phyloP scores from a whole-genome alignment of 2,797 vertebrate species.

The Mormyrops boulengeri region DNA sequence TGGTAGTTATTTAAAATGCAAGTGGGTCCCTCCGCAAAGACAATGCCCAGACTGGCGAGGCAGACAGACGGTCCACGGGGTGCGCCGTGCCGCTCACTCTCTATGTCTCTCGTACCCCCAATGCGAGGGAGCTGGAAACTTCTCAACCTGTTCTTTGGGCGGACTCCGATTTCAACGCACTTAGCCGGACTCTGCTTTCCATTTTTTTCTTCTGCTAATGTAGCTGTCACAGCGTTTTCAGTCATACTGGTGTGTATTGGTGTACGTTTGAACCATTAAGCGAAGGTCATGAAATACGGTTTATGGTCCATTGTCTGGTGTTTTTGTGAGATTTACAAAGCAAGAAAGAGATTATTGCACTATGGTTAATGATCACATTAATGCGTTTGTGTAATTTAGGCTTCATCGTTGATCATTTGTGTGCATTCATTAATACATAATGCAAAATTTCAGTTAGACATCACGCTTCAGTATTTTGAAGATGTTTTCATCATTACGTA shows the following conservation, averaged over 20 bases:
- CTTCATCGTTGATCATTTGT: background rate
- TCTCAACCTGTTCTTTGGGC: conserved; percentile 13
- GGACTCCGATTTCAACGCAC: background rate
- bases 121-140: conserved; percentile 5
- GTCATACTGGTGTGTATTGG: background rate
- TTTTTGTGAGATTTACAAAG: background rate
- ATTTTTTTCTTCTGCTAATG: background rate
- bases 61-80: conserved; percentile 12
- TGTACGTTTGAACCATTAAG: background rate
- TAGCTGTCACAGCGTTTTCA: background rate
- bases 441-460: background rate
- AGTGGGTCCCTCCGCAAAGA: conserved; percentile 1
- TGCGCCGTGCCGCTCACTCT: background rate
- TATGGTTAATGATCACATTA: background rate
- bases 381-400: background rate
- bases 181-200: background rate
- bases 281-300: background rate
- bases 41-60: conserved; percentile 18
- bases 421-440: background rate
- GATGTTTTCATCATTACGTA: background rate
- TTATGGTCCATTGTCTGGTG: background rate
- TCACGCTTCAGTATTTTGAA: background rate
- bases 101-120: background rate
- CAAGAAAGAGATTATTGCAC: background rate
- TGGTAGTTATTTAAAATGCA: conserved; percentile 11